phyloP scores from a whole-genome alignment of 2,113 vertebrate genomes.

The Pagrus major region DNA sequence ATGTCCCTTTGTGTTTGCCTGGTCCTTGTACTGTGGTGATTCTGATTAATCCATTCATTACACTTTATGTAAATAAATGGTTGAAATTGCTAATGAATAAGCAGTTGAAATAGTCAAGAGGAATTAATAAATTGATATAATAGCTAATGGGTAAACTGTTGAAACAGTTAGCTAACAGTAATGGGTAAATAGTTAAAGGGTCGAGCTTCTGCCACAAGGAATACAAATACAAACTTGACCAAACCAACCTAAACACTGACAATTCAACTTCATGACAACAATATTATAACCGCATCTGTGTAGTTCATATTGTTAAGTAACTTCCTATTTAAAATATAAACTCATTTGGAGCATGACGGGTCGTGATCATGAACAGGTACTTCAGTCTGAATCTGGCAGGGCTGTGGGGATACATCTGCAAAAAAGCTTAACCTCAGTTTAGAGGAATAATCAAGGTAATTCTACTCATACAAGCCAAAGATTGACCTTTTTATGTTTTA shows the following conservation, averaged over 20 bases:
- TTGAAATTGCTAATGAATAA: too few species aligned
- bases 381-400: too few species aligned
- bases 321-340: too few species aligned
- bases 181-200: neutral
- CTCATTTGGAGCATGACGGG: too few species aligned
- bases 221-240: neutral
- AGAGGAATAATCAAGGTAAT: too few species aligned
- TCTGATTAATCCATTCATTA: too few species aligned
- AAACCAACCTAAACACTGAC: neutral
- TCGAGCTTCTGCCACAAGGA: neutral
- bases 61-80: too few species aligned
- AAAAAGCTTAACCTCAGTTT: neutral
- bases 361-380: neutral
- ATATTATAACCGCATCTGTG: neutral
- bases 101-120: too few species aligned
- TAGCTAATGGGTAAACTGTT: neutral
- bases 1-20: too few species aligned
- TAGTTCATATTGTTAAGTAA: neutral
- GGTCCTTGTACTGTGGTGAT: too few species aligned
- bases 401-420: neutral
- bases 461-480: constrained; percentile 10
- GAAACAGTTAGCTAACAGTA: neutral
- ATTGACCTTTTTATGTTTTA: constrained; percentile 18
- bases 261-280: neutral
- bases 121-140: too few species aligned